Evolutionary conservation across 2,888 invertebrate species (phyloP), one percentile per base, ranked within the genome.

Genomic region (Thecocarcelia acutangulata): DNA sequence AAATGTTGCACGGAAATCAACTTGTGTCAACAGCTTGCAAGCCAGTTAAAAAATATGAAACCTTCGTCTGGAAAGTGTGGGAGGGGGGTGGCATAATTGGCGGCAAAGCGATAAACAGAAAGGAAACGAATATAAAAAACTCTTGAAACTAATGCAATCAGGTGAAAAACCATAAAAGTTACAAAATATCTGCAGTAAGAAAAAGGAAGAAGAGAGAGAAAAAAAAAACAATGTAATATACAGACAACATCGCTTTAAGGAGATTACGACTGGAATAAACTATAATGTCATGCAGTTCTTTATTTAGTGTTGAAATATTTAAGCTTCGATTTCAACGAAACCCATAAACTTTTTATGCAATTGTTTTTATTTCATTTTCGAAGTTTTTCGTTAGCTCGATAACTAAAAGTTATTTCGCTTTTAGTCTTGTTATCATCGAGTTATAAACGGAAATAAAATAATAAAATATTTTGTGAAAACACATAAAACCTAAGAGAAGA

Each of bases 11-110:
- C 58, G 84, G 79, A 83, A 83, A 85, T 84, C 86, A 85, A 86
- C 83, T 87, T 86, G 84, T 85, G 87, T 86, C 87, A 87, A 87
- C 87, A 87, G 85, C 86, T 87, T 87, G 85, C 87, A 87, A 85
- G 85, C 84, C 84, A 85, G 64, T 44, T 42, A 50, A 61, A n/a
- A 64, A 75, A 70, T 75, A 64, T 78, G 77, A 77, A 72, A 79
- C 73, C 59, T 74, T 76, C 75, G 72, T 83, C 85, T 84, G 84
- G 83, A 8, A 54, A 17, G 28, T 37, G 12, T 15, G 11, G 56
- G 28, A 44, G 12, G 19, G 11, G 56, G 33, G 24, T n/a, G 40
- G 24, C 8, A 11, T 50, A 28, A 8, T 13, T 42, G 61, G 52
- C 13, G 13, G 44, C 44, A 9, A 21, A 44, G 46, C 54, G 54